Evolutionary conservation across 1,140 invertebrate genomes (phyloP).

Genomic region (Aricia agestis): DNA sequence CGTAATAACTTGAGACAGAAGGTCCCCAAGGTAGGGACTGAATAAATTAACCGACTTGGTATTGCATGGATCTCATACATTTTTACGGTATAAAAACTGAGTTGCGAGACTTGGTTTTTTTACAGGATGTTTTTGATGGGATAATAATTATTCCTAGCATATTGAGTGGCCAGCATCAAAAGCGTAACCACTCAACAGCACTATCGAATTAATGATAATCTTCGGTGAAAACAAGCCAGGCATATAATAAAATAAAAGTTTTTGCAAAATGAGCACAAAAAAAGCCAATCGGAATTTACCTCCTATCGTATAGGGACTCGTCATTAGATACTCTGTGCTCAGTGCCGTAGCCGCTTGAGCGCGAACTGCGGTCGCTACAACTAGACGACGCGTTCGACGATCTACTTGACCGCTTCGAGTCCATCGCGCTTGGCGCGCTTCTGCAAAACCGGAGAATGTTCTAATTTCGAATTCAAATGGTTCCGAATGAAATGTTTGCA

Average conservation of each 20-base stretch:
- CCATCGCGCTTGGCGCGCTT: slow-evolving; percentile 33
- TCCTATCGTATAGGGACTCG: slow-evolving; percentile 52
- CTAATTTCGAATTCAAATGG: background rate
- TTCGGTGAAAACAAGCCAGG: too few relatives aligned
- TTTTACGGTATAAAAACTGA: too few relatives aligned
- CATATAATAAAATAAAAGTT: background rate
- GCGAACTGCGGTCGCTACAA: slow-evolving; percentile 57
- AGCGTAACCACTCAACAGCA: too few relatives aligned
- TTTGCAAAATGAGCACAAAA: background rate
- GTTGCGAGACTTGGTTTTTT: too few relatives aligned
- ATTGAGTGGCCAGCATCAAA: too few relatives aligned
- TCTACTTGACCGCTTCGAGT: slow-evolving; percentile 59
- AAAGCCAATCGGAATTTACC: slow-evolving; percentile 34
- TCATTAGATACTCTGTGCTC: slow-evolving; percentile 50
- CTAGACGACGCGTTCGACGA: slow-evolving; percentile 64
- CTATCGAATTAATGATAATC: too few relatives aligned
- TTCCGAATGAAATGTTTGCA: slow-evolving; percentile 13
- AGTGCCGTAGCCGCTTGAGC: slow-evolving; percentile 62
- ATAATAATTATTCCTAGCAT: too few relatives aligned
- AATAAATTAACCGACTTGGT: too few relatives aligned
- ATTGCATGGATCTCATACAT: too few relatives aligned
- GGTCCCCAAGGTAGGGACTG: too few relatives aligned
- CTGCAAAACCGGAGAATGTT: slow-evolving; percentile 29
- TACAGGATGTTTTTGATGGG: too few relatives aligned
- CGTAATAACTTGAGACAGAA: too few relatives aligned